Conservation (phyloP, 2,797 vertebrate genomes). For the Dallia pectoralis region DNA sequence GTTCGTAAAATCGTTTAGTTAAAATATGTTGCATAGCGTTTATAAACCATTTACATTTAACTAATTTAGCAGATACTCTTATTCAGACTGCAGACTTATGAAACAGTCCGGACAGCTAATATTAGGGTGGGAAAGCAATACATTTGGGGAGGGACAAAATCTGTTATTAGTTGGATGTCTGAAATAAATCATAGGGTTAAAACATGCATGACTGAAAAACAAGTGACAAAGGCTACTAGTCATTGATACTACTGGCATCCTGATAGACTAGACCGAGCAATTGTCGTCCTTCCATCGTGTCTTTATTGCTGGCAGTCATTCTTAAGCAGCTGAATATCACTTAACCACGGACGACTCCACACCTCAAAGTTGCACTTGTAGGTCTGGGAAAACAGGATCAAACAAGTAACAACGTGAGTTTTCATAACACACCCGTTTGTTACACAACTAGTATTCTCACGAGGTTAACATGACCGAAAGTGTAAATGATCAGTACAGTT, state of each 20-base stretch:
- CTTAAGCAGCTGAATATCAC: fast-evolving
- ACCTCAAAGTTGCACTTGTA: constrained; percentile 60
- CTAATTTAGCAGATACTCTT: too few relatives aligned
- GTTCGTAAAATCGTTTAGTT: neutral
- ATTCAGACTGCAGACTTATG: neutral
- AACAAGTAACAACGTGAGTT: constrained; percentile 2
- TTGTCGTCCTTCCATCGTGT: neutral
- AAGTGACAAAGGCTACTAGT: neutral
- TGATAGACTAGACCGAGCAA: neutral
- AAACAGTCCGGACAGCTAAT: neutral
- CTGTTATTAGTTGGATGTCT: neutral
- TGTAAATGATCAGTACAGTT: neutral
- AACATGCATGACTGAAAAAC: neutral
- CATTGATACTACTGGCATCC: neutral
- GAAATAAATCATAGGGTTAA: neutral
- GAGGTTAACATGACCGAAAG: too few relatives aligned
- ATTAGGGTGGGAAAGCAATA: neutral
- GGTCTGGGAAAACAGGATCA: constrained; percentile 34
- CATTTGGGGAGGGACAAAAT: neutral
- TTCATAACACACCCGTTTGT: neutral
- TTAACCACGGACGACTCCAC: constrained; percentile 54
- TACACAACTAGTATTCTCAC: too few relatives aligned
- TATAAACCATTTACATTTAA: neutral
- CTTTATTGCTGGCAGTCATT: constrained; percentile 27
- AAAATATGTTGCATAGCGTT: neutral